These are phyloP conservation scores for Microcebus jonahi DNA, from an alignment of 2,113 vertebrate genomes.

Conservation along the genomic window DNA sequence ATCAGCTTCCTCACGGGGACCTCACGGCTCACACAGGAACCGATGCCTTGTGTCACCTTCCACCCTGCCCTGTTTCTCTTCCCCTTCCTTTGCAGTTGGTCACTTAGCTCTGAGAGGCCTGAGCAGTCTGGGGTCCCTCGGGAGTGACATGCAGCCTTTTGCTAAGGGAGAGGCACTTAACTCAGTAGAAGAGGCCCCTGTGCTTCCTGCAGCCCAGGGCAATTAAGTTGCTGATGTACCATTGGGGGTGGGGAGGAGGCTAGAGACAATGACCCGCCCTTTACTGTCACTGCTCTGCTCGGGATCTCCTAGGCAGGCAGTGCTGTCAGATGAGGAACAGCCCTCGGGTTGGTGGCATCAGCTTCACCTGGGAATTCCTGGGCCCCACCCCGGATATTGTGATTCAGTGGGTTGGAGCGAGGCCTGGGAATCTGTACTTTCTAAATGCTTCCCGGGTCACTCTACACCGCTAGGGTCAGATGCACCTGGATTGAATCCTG, in stretches of 20 bases:
- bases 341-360: not conserved
- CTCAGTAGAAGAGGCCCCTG: not conserved
- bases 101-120: not conserved
- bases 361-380: not conserved
- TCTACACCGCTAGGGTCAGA: not conserved
- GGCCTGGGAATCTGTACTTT: not conserved
- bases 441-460: not conserved
- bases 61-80: not conserved
- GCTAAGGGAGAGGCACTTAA: not conserved
- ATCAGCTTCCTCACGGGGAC: not conserved
- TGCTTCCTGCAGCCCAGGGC: not conserved
- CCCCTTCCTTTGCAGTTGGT: not conserved
- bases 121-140: not conserved
- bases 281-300: not conserved
- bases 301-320: not conserved
- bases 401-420: not conserved
- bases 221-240: not conserved
- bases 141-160: not conserved
- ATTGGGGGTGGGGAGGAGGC: not conserved
- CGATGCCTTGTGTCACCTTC: not conserved
- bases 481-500: not conserved
- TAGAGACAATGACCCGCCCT: too few relatives aligned
- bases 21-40: not conserved
- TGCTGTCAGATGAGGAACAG: not conserved
- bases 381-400: not conserved